Conservation (phyloP, 2,888 invertebrate species). For the Amaurobius ferox region DNA sequence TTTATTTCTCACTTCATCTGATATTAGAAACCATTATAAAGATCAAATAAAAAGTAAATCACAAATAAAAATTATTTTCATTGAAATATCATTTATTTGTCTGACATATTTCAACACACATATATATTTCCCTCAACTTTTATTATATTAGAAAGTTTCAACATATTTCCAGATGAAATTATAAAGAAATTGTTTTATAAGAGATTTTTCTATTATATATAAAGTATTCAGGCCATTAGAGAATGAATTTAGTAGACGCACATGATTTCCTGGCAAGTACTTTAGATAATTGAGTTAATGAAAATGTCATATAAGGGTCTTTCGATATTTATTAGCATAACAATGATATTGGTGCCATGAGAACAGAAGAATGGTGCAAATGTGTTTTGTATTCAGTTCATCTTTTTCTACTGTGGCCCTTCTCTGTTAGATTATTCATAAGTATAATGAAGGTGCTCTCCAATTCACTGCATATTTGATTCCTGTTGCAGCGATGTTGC, state of each 20-base stretch:
- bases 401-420: constrained; percentile 39
- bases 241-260: constrained; percentile 28
- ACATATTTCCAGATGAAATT: background rate
- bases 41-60: no score
- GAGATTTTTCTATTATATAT: background rate
- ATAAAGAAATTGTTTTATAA: background rate
- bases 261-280: constrained; percentile 26
- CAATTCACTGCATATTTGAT: constrained; percentile 51
- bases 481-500: constrained; percentile 62
- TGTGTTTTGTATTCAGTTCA: constrained; percentile 45
- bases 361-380: constrained; percentile 41
- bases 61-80: no score
- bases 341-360: constrained; percentile 57
- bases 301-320: constrained; percentile 30
- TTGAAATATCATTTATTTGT: no score
- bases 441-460: constrained; percentile 63
- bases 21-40: no score
- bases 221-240: background rate
- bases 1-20: no score
- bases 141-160: background rate
- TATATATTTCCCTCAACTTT: background rate
- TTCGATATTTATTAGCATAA: constrained; percentile 56
- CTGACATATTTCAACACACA: no score
- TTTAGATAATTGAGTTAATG: constrained; percentile 33
- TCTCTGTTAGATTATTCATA: constrained; percentile 54